Base-by-base conservation (phyloP, 35 echinoderm and acorn worm genomes). In the Hemicentrotus pulcherrimus region DNA sequence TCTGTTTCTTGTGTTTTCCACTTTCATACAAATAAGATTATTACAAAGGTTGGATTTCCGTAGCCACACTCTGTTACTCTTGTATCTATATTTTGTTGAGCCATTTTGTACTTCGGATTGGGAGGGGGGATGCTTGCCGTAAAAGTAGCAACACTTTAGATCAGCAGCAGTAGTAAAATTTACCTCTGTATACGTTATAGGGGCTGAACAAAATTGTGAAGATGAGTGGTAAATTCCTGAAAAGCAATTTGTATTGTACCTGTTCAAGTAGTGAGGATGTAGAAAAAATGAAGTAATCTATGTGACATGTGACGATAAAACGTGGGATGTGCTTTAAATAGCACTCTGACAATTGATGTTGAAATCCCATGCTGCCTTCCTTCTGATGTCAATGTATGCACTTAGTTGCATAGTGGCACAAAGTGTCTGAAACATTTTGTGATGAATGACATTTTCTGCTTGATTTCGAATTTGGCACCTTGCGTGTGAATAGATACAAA, bases 291-390 rank as follows among this genome's bases (percentile, higher is more conserved):
- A 55, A 55, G 2, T 11, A 59, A 10, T 59, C 3, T 41, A 41
- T 41, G 52, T 70, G 91, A 92, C 55, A 94, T 6, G 47, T 96
- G 95, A 96, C 89, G 95, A 96, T 46, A 96, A 78, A 92, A 47
- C 95, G 94, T 96, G 95, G 95, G 91, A 93, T 96, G 95, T 96
- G 95, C 91, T 85, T 45, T 89, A 31, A 41, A 47, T 28, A 94
- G 95, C 91, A 94, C 59, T 96, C 95, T 94, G 95, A 96, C 90
- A 24, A 86, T 32, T 55, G 11, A 19, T 97, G 96, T 48, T 95
- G 96, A 97, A 86, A 96, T 60, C 89, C 88, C 94, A 96, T 96
- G 96, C 94, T 97, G 96, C 96, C 96, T 97, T 97, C 96, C 96
- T 97, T 95, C 96, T 97, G 96, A 97, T 89, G 32, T 89, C 87